Base-by-base conservation (phyloP, 2,888 invertebrate genomes). In the Melanostoma mellinum region DNA sequence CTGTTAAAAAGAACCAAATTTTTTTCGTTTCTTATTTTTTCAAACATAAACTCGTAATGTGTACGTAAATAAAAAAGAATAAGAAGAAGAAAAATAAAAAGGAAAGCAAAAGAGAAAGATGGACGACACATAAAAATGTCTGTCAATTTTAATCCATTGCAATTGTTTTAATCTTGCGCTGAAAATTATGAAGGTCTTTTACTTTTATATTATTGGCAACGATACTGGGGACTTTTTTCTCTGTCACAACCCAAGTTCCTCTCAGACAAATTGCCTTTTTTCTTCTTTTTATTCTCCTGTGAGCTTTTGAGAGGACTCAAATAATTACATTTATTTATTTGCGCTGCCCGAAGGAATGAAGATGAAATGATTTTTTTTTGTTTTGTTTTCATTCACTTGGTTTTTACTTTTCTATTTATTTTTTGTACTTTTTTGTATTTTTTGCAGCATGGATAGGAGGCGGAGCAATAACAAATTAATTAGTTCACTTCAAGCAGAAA, bases 401-500 rank as follows among this genome's bases (percentile, higher is more conserved):
- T n/a, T 55, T 56, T 20, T 20, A 20, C 1, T 20, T 20, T 20
- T 63, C 8, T 33, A 20, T 60, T 44, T 60, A 55, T 69, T 52
- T 9, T 56, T 73, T 36, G 6, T 40, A 53, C 5, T 55, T 44
- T 52, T 69, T 56, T 60, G 36, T 60, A 56, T 69, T 52, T 9
- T 56, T 73, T 36, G 6, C 52, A 53, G 56, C 35, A 82, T 86
- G 79, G 80, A 20, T 20, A 84, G 85, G 81, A 86, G 87, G 85
- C 87, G 87, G 86, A 88, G 86, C 87, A 88, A 90, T 88, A 90
- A 89, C 89, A 89, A 90, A 90, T 90, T 90, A 90, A 90, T 90
- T 90, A 89, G 89, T 88, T 88, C 87, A 87, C 86, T 86, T 85
- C 86, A 86, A 87, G 87, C 87, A 86, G 86, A 88, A 87, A 89